These are phyloP conservation scores for Chitala chitala DNA, from an alignment of 2,113 vertebrate species.

Conservation along the genomic window DNA sequence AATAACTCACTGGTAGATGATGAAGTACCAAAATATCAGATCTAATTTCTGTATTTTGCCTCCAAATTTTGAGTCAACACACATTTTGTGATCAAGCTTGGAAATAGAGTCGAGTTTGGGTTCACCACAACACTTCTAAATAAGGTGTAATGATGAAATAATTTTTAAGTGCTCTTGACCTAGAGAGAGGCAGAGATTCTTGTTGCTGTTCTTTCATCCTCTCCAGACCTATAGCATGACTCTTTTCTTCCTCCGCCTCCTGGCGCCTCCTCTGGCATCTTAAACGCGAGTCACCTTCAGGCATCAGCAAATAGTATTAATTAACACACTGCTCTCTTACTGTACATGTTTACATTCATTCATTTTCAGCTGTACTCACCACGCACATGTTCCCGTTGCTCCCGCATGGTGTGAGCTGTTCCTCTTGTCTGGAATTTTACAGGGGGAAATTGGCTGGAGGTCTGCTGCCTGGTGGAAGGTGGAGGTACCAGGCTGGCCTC, in stretches of 20 bases:
- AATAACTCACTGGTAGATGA: too few relatives aligned
- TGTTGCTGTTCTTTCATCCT: constrained; percentile 42
- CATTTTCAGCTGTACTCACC: too few relatives aligned
- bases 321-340: too few relatives aligned
- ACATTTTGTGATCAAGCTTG: too few relatives aligned
- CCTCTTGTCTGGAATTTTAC: constrained; percentile 30
- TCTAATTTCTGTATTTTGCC: too few relatives aligned
- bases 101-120: too few relatives aligned
- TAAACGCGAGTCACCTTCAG: not conserved
- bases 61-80: too few relatives aligned
- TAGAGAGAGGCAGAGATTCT: constrained; percentile 38
- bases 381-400: constrained; percentile 18
- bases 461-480: constrained; percentile 23
- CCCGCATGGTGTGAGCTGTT: constrained; percentile 7
- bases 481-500: not conserved
- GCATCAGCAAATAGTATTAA: not conserved
- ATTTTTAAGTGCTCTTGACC: constrained; percentile 34
- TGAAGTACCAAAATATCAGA: too few relatives aligned
- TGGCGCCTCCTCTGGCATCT: not conserved
- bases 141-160: too few relatives aligned
- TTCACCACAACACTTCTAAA: too few relatives aligned
- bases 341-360: too few relatives aligned
- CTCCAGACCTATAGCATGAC: constrained; percentile 7
- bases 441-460: constrained; percentile 28
- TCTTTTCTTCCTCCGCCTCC: constrained; percentile 23